These are phyloP conservation scores for Drosophila buzzatii DNA, from an alignment of 2,888 invertebrate genomes.

Conservation along the genomic window DNA sequence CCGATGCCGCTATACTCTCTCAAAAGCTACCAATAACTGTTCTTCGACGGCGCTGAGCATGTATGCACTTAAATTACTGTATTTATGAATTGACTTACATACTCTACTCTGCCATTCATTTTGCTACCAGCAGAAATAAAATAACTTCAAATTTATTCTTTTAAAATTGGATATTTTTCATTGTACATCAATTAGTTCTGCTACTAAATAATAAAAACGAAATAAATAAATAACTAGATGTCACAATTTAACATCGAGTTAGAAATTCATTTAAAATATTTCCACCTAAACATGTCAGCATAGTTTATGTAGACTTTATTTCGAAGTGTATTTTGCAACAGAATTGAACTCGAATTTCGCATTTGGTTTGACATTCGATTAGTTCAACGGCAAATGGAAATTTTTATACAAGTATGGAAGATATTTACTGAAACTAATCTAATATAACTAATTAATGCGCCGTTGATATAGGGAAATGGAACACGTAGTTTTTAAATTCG, in stretches of 20 bases:
- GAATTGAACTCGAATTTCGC: conserved; percentile 41
- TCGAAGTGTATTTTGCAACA: conserved; percentile 8
- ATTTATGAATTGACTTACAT: conserved; percentile 16
- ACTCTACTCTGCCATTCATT: conserved; percentile 15
- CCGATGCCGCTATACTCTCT: conserved; percentile 49
- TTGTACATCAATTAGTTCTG: not conserved
- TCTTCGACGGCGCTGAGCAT: not conserved
- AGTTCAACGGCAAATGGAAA: conserved; percentile 42
- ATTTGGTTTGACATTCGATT: conserved; percentile 45
- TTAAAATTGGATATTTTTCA: not conserved
- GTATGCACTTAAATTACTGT: not conserved
- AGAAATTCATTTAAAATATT: not conserved
- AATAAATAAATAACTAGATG: conserved; percentile 10
- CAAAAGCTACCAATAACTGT: not conserved
- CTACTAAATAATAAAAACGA: not conserved
- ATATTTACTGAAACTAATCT: not conserved
- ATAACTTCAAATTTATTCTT: conserved; percentile 9
- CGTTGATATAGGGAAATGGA: not conserved
- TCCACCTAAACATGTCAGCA: not conserved
- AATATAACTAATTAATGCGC: not conserved
- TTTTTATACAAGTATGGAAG: not conserved
- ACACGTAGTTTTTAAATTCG: not conserved
- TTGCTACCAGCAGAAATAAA: not conserved
- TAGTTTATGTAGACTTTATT: not conserved
- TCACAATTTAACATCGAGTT: too few species aligned